Evolutionary conservation across 2,113 vertebrate genomes (phyloP).

Genomic region (Casuarius casuarius): DNA sequence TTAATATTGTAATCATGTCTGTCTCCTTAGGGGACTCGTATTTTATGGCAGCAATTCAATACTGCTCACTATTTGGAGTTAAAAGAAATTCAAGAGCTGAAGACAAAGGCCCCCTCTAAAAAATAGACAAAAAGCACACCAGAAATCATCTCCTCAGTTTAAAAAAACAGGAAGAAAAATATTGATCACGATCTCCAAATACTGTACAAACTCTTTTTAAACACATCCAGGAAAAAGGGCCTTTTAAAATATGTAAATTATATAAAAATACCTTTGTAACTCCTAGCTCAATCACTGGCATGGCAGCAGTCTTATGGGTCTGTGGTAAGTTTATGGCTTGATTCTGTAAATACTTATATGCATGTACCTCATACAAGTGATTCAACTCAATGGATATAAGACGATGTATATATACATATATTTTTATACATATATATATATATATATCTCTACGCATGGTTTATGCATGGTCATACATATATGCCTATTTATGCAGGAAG

Average conservation of each 20-base stretch:
- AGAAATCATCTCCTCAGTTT: background rate
- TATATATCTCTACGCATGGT: background rate
- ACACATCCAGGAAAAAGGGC: background rate
- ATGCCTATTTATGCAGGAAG: background rate
- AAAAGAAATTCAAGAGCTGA: constrained; percentile 11
- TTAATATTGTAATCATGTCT: constrained; percentile 62
- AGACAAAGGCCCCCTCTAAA: background rate
- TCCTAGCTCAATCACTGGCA: background rate
- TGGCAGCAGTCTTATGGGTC: background rate
- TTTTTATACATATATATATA: background rate
- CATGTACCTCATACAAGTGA: background rate
- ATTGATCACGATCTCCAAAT: background rate
- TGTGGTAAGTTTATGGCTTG: background rate
- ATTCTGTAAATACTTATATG: background rate
- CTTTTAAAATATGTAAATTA: background rate
- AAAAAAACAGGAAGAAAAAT: background rate
- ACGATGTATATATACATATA: background rate
- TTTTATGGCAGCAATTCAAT: constrained; percentile 54
- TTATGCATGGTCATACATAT: background rate
- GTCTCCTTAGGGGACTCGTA: constrained; percentile 37
- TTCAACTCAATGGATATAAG: background rate
- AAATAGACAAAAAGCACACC: background rate
- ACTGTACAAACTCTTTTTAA: background rate
- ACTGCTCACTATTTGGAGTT: background rate
- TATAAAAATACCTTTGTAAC: background rate